Conservation (phyloP, 2,888 invertebrate genomes). For the Cantharis lateralis region DNA sequence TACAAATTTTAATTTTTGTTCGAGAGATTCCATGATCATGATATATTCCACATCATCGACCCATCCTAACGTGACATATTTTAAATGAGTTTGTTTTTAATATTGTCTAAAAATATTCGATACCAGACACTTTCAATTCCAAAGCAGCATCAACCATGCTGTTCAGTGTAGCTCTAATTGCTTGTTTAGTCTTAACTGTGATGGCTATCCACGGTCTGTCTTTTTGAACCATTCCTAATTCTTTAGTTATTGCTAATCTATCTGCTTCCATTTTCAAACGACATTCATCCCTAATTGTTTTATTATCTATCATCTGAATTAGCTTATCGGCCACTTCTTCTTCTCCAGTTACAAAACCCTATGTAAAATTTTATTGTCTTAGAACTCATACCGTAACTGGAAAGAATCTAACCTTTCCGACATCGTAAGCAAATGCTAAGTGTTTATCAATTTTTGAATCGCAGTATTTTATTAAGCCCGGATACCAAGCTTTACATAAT, state of each 20-base stretch:
- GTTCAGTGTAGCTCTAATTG: constrained; percentile 64
- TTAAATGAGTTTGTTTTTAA: not conserved
- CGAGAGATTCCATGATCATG: constrained; percentile 59
- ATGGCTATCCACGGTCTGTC: constrained; percentile 66
- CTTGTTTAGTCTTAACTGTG: constrained; percentile 68
- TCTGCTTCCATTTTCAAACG: constrained; percentile 35
- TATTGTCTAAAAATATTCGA: not conserved
- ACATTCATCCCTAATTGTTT: constrained; percentile 42
- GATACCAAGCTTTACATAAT: constrained; percentile 49
- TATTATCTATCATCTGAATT: constrained; percentile 57
- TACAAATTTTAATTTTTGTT: constrained; percentile 59
- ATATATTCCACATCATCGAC: constrained; percentile 64
- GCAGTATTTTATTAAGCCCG: constrained; percentile 59
- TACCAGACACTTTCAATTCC: constrained; percentile 62
- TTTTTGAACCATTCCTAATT: constrained; percentile 61
- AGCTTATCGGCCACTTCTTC: constrained; percentile 63
- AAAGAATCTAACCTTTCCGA: constrained; percentile 59
- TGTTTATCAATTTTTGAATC: constrained; percentile 62
- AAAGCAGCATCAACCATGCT: constrained; percentile 62
- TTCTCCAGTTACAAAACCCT: constrained; percentile 65
- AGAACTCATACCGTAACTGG: not conserved
- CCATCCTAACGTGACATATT: constrained; percentile 54
- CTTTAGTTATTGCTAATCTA: constrained; percentile 57
- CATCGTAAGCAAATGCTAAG: constrained; percentile 65
- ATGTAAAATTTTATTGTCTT: constrained; percentile 5